Evolutionary conservation across 2,888 invertebrate genomes (phyloP).

Genomic region (Amphipyra tragopoginis): DNA sequence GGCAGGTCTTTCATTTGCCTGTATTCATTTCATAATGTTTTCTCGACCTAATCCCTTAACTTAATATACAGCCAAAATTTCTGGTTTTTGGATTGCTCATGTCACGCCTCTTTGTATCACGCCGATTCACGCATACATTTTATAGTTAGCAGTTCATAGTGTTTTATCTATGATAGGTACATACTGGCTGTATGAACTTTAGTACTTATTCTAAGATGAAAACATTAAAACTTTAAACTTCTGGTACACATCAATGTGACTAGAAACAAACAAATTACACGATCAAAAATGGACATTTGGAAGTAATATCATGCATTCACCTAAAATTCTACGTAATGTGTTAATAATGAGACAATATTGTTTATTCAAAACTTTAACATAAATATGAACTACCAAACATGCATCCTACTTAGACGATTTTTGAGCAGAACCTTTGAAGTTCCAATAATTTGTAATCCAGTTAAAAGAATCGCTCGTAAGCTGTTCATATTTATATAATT

Average conservation of each 20-base stretch:
- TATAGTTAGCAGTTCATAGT: too few relatives aligned
- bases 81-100: too few relatives aligned
- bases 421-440: constrained; percentile 59
- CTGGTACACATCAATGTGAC: constrained; percentile 19
- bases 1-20: too few relatives aligned
- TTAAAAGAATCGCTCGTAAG: constrained; percentile 50
- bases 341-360: constrained; percentile 65
- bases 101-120: too few relatives aligned
- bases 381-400: constrained; percentile 80
- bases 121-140: too few relatives aligned
- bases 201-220: too few relatives aligned
- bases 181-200: constrained; percentile 36
- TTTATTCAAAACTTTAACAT: constrained; percentile 59
- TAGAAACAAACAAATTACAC: constrained; percentile 26
- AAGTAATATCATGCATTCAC: constrained; percentile 33
- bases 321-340: constrained; percentile 50
- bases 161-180: too few relatives aligned
- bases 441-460: constrained; percentile 48
- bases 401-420: constrained; percentile 65
- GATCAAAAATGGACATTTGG: constrained; percentile 53
- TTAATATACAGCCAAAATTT: too few relatives aligned
- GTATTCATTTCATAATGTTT: too few relatives aligned
- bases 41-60: too few relatives aligned
- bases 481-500: constrained; percentile 1
- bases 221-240: constrained; percentile 16